Evolutionary conservation across 2,888 invertebrate genomes (phyloP).

Genomic region (Kuschelorhynchus macadamiae): DNA sequence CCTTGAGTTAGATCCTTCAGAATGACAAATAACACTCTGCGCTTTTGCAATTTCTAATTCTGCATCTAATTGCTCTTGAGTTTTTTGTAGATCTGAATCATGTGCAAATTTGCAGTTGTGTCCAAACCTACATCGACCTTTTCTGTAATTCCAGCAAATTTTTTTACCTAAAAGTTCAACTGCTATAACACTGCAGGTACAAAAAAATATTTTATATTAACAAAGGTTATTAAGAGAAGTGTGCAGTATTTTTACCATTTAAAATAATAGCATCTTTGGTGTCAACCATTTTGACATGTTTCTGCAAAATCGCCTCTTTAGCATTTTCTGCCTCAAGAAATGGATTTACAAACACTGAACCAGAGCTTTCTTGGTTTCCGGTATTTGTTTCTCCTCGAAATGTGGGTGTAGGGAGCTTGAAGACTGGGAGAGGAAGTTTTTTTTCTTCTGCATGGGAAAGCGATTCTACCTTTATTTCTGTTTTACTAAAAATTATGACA

Average conservation of each 20-base stretch:
- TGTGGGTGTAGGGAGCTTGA: conserved; percentile 76
- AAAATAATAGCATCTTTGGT: conserved; percentile 78
- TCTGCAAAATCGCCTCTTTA: conserved; percentile 84
- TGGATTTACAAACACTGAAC: conserved; percentile 90
- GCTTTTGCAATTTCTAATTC: conserved; percentile 70
- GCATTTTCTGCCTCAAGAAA: conserved; percentile 89
- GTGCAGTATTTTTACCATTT: conserved; percentile 80
- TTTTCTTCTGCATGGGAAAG: conserved; percentile 16
- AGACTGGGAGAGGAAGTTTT: conserved; percentile 40
- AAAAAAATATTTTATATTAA: no score
- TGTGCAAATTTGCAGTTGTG: conserved; percentile 94
- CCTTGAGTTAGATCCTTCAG: conserved; percentile 41
- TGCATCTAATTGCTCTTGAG: conserved; percentile 73
- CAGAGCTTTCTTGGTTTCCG: conserved; percentile 66
- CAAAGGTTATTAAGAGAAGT: no score
- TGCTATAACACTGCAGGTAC: no score
- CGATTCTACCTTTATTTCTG: conserved; percentile 51
- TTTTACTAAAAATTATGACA: conserved; percentile 64
- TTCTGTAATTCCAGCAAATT: conserved; percentile 94
- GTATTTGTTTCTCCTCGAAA: conserved; percentile 67
- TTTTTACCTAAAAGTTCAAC: conserved; percentile 70
- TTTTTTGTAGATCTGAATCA: conserved; percentile 85
- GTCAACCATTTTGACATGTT: conserved; percentile 93
- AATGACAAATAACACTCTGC: conserved; percentile 56
- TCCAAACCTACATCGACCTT: conserved; percentile 90